Base-by-base conservation (phyloP, 2,113 vertebrate species). In the Dicentrarchus labrax region DNA sequence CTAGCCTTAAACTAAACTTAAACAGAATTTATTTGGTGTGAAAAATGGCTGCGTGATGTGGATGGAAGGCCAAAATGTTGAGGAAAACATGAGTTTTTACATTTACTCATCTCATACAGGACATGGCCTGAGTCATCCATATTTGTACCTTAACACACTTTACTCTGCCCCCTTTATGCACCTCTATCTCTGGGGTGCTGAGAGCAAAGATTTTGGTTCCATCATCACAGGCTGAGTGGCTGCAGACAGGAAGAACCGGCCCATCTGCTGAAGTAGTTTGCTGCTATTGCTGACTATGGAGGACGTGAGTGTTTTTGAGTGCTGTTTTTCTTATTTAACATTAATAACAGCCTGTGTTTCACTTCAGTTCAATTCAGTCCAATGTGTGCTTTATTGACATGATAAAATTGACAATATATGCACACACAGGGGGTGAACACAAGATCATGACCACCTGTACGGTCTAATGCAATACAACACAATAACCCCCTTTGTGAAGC, bases 251-350 rank as follows among this genome's bases (percentile, higher is more conserved):
- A 90, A 90, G 75, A 86, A 57, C 76, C 1, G 39, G 76, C 70
- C 83, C 85, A 90, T 94, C 90, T 92, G 93, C 80, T 88, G 11
- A 90, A 90, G 85, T 76, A 86, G 82, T 92, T 89, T 60, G 68
- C 68, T 69, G 45, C 65, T 47, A 45, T 66, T 79, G 82, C 66
- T 84, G 70, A 82, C 47, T 79, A 22, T 4, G 22, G 60, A 73
- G 19, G 62, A 68, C 4, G 45, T 67, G 41, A 43, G 24, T 56
- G 50, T 57, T 70, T 66, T 68, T 22, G 68, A 68, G 21, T 47
- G 47, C 57, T 62, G 57, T 83, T 87, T 68, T 80, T 72, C 72
- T 85, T 77, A 68, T 79, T 78, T 88, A 79, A 69, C 60, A 82
- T 82, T 86, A 79, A 83, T 71, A 87, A 84, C 74, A 87, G 67